Conservation (phyloP, 2,113 vertebrate genomes). For the Mus spicilegus region DNA sequence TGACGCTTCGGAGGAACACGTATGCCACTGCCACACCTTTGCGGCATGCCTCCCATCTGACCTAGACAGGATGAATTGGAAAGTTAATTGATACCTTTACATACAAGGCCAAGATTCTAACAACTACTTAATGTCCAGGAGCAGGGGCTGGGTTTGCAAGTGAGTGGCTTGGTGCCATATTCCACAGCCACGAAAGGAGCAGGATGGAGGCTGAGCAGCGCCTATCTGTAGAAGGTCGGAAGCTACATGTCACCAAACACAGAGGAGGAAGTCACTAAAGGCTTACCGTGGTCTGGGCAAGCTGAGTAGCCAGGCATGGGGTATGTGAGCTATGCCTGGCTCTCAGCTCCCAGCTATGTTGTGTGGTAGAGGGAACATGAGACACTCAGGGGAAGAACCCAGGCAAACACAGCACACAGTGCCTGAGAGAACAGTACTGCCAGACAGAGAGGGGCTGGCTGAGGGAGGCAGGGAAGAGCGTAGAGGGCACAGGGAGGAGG, state of each 20-base stretch:
- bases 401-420: fast-evolving
- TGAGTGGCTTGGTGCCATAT: neutral
- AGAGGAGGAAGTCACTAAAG: neutral
- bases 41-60: fast-evolving
- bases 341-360: neutral
- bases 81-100: neutral
- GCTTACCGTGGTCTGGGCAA: neutral
- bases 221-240: neutral
- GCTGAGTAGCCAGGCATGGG: neutral
- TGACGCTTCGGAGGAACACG: neutral
- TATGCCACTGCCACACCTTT: fast-evolving
- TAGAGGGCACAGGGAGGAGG: neutral
- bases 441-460: neutral
- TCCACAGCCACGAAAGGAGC: neutral
- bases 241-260: neutral
- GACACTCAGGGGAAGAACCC: neutral
- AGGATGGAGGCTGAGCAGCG: neutral
- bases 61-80: neutral
- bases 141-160: neutral
- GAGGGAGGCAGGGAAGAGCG: neutral
- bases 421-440: neutral
- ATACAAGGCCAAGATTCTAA: neutral
- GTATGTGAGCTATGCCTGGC: neutral
- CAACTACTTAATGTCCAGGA: neutral
- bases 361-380: neutral